Conservation (phyloP, 2,888 invertebrate species). For the Glaucopsyche alexis region DNA sequence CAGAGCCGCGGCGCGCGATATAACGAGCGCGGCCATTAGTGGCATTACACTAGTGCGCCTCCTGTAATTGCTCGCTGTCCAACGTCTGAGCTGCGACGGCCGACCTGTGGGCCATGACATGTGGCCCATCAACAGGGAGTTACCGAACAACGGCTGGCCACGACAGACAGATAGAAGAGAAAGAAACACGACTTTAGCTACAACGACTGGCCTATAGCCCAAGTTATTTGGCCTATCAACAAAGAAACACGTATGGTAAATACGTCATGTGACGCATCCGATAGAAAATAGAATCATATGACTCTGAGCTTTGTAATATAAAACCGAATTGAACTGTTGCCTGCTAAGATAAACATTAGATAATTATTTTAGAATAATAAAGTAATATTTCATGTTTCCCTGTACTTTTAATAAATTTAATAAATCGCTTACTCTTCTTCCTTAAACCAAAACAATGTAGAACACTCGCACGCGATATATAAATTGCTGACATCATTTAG, state of each 20-base stretch:
- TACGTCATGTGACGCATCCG: too few species aligned
- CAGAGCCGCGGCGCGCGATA: constrained; percentile 42
- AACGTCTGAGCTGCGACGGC: constrained; percentile 53
- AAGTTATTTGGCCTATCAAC: too few species aligned
- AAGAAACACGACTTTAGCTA: too few species aligned
- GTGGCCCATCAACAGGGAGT: constrained; percentile 31
- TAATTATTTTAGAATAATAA: neutral
- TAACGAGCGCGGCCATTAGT: constrained; percentile 54
- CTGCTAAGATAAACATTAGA: too few species aligned
- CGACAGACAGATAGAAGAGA: too few species aligned
- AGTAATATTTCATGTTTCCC: neutral
- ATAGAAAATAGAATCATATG: too few species aligned
- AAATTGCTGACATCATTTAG: constrained; percentile 49
- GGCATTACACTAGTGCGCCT: constrained; percentile 62
- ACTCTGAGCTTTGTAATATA: too few species aligned
- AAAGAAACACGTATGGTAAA: too few species aligned
- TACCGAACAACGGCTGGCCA: too few species aligned
- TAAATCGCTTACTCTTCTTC: constrained; percentile 36
- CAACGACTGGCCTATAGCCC: too few species aligned
- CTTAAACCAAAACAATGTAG: constrained; percentile 34
- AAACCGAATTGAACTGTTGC: too few species aligned
- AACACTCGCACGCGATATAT: constrained; percentile 55
- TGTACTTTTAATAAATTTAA: neutral
- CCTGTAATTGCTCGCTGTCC: constrained; percentile 64
- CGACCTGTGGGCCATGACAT: constrained; percentile 42